Evolutionary conservation across 2,888 invertebrate genomes (phyloP).

Genomic region (Lasiommata megera): DNA sequence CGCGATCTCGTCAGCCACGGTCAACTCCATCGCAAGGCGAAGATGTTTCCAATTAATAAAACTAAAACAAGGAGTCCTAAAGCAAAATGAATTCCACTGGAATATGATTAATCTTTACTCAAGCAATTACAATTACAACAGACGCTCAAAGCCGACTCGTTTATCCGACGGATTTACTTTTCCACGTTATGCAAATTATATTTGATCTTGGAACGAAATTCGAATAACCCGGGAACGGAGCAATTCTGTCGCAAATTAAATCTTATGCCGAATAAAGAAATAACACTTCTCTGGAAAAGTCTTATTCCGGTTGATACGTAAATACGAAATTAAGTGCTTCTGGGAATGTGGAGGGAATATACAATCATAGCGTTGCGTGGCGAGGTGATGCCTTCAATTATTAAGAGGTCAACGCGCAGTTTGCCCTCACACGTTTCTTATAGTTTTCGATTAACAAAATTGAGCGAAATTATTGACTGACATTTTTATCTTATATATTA

Average conservation of each 20-base stretch:
- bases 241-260: slow-evolving; percentile 37
- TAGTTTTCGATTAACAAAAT: no score
- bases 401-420: not conserved
- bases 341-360: not conserved
- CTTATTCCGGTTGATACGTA: not conserved
- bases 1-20: no score
- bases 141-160: slow-evolving; percentile 11
- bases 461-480: not conserved
- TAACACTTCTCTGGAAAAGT: slow-evolving; percentile 21
- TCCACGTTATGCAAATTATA: slow-evolving; percentile 32
- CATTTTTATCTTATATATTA: no score
- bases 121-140: slow-evolving; percentile 17
- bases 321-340: slow-evolving; percentile 28
- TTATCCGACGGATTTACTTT: slow-evolving; percentile 16
- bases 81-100: slow-evolving; percentile 1
- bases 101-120: slow-evolving; percentile 15
- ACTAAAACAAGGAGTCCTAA: not conserved
- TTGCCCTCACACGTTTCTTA: no score
- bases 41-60: not conserved
- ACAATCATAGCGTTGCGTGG: no score
- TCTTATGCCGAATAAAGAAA: slow-evolving; percentile 29
- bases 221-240: slow-evolving; percentile 28
- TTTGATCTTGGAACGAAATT: slow-evolving; percentile 30
- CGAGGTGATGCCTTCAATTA: not conserved
- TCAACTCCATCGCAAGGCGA: not conserved